Evolutionary conservation across 2,113 vertebrate genomes (phyloP).

Genomic region (Sclerurus mexicanus): DNA sequence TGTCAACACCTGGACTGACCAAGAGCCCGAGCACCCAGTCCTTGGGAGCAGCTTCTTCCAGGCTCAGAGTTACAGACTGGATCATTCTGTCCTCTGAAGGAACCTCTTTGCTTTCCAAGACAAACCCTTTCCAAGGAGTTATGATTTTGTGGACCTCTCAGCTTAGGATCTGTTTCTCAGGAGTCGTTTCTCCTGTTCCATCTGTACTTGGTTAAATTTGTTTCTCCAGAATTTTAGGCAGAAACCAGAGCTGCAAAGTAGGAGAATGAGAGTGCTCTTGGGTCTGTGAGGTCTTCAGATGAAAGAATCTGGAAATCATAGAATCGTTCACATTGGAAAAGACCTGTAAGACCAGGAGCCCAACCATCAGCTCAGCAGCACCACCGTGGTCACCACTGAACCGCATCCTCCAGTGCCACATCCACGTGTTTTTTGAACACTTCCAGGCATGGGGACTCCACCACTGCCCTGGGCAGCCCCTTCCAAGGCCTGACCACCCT

Average conservation of each 20-base stretch:
- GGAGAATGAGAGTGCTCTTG: not conserved
- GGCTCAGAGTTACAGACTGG: not conserved
- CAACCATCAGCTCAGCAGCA: not conserved
- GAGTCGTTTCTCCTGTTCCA: not conserved
- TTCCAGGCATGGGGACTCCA: not conserved
- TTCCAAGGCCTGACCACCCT: fast-evolving
- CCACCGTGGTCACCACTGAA: not conserved
- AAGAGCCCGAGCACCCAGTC: not conserved
- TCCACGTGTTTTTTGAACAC: not conserved
- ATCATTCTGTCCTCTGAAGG: not conserved
- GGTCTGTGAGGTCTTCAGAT: not conserved
- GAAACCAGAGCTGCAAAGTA: not conserved
- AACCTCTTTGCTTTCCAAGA: not conserved
- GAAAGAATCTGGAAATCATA: not conserved
- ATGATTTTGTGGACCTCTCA: not conserved
- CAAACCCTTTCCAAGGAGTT: not conserved
- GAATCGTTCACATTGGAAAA: not conserved
- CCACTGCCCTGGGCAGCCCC: not conserved
- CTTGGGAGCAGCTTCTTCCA: not conserved
- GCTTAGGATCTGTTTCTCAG: not conserved
- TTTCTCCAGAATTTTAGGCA: not conserved
- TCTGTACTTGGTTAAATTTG: not conserved
- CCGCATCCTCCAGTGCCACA: not conserved
- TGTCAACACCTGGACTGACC: not conserved
- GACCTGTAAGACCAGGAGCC: not conserved